A percentile compares a stretch with the other conserved stretches of the same genome.
Conservation (phyloP, 1,140 invertebrate species). For the Neodiprion fabricii region DNA sequence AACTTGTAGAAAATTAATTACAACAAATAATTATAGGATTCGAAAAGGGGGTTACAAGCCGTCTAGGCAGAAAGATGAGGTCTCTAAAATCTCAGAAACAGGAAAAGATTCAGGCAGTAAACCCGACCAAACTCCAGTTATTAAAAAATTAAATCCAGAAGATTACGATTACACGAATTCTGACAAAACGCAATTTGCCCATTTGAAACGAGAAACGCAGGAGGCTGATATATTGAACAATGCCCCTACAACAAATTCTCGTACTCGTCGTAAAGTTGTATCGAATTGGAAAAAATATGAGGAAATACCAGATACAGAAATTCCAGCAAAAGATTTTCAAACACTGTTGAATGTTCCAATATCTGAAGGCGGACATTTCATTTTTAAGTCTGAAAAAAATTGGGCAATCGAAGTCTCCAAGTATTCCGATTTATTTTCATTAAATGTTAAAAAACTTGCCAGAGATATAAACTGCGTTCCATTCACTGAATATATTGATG, state of each 20-base stretch:
- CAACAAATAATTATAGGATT: neutral
- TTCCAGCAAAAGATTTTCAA: constrained; percentile 28
- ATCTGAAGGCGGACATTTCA: constrained; percentile 35
- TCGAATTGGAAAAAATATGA: constrained; percentile 17
- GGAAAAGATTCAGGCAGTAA: neutral
- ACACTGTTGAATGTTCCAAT: constrained; percentile 33
- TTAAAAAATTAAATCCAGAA: neutral
- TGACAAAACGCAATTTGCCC: neutral
- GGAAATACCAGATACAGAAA: neutral
- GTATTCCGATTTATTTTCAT: constrained; percentile 40
- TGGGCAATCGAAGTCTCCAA: constrained; percentile 37
- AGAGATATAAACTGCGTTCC: constrained; percentile 41
- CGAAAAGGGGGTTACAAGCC: neutral
- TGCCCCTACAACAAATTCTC: neutral
- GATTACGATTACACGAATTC: neutral
- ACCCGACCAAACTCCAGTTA: neutral
- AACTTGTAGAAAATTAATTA: neutral
- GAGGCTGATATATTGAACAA: neutral
- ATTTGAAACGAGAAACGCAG: neutral
- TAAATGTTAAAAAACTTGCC: constrained; percentile 39
- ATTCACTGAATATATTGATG: constrained; percentile 36
- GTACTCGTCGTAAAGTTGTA: neutral
- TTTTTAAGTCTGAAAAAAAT: constrained; percentile 40
- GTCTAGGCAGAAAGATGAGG: neutral
- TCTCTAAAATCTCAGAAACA: too few relatives aligned